Percentiles rank a stretch among this genome's conserved stretches.
Conservation (phyloP, 2,888 invertebrate species). For the Gastracanthus pulcherrimus region DNA sequence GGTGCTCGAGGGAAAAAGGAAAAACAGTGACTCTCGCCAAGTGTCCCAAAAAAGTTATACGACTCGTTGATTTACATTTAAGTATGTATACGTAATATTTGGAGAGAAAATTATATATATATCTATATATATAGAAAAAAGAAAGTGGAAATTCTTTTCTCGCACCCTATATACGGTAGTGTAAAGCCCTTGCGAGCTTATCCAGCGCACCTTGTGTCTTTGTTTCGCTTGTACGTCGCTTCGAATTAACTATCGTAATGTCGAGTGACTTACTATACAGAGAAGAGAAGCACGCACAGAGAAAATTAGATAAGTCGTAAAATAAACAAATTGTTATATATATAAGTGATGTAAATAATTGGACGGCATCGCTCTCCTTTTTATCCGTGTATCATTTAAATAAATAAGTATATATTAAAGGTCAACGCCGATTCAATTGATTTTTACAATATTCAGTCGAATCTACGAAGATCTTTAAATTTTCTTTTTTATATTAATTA, state of each 20-base stretch:
- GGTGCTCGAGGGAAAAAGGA: conserved; percentile 12
- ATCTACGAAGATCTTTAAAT: not conserved
- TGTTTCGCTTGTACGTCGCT: not conserved
- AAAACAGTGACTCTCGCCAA: not conserved
- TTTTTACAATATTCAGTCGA: not conserved
- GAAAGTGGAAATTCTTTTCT: not conserved
- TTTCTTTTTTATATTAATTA: not conserved
- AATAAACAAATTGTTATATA: too few relatives aligned
- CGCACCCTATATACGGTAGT: not conserved
- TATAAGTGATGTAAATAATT: conserved; percentile 40
- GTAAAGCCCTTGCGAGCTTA: too few relatives aligned
- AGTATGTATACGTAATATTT: conserved; percentile 1
- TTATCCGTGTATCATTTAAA: not conserved
- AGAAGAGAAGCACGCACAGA: too few relatives aligned
- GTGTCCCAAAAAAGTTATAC: not conserved
- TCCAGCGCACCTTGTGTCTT: not conserved
- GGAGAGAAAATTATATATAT: conserved; percentile 7
- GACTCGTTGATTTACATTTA: conserved; percentile 2
- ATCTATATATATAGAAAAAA: not conserved
- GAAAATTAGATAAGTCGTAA: too few relatives aligned
- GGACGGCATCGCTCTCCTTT: conserved; percentile 34
- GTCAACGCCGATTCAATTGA: not conserved
- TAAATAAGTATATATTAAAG: conserved; percentile 14
- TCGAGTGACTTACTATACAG: too few relatives aligned
- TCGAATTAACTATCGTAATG: too few relatives aligned